Conservation (phyloP, 2,888 invertebrate genomes). For the Papilio protenor region DNA sequence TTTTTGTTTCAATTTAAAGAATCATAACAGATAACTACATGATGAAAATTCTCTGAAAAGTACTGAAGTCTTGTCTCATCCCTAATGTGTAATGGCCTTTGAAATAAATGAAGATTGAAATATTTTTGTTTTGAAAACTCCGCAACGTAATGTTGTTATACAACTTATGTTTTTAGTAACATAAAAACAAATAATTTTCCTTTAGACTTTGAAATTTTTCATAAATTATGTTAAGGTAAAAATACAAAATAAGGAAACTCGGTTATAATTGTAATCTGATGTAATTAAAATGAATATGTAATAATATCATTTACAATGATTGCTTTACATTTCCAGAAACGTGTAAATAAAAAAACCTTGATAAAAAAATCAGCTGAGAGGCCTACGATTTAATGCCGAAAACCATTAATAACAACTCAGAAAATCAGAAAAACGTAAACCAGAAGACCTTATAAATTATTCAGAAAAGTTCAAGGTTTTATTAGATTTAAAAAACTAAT, state of each 20-base stretch:
- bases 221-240: neutral
- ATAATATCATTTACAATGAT: neutral
- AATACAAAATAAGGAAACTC: neutral
- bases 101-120: too few relatives aligned
- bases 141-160: neutral
- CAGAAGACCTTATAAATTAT: neutral
- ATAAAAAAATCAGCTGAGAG: neutral
- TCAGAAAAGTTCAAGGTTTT: slow-evolving; percentile 8
- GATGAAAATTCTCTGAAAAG: too few relatives aligned
- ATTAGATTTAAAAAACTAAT: neutral
- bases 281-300: neutral
- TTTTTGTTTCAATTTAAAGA: too few relatives aligned
- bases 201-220: neutral
- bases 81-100: too few relatives aligned
- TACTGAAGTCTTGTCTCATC: neutral
- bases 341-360: neutral
- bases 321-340: neutral
- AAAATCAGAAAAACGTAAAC: neutral
- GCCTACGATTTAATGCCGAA: neutral
- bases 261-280: neutral
- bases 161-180: neutral
- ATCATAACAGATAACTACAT: too few relatives aligned
- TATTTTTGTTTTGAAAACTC: neutral
- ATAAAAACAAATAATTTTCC: neutral
- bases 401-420: neutral